Evolutionary conservation across 2,888 invertebrate species (phyloP).

Genomic region (Steromphala cineraria): DNA sequence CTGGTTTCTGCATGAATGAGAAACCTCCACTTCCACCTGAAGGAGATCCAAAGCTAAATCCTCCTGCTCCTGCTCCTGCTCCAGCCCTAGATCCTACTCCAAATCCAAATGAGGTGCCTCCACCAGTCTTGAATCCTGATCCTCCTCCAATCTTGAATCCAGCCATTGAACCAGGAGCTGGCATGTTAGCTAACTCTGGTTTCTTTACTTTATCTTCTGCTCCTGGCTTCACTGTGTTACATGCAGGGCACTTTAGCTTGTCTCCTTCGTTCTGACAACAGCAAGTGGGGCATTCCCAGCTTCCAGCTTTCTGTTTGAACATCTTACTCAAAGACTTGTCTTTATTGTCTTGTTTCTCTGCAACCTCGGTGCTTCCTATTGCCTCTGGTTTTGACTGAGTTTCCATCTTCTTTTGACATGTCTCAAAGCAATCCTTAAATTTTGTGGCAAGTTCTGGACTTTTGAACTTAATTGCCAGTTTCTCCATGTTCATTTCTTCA

Average conservation of each 20-base stretch:
- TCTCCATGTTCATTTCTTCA: conserved; percentile 82
- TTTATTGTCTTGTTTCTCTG: not conserved
- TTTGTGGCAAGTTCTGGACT: conserved; percentile 83
- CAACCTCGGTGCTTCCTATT: not conserved
- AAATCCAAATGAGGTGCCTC: not conserved
- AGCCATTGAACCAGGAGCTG: conserved; percentile 13
- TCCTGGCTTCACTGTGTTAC: conserved; percentile 68
- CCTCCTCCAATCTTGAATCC: conserved; percentile 34
- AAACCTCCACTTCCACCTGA: conserved; percentile 24
- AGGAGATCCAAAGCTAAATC: conserved; percentile 30
- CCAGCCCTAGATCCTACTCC: too few species aligned
- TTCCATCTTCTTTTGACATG: conserved; percentile 44
- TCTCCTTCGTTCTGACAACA: conserved; percentile 79
- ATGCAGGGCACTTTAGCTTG: conserved; percentile 65
- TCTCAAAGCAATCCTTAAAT: conserved; percentile 83
- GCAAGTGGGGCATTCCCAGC: conserved; percentile 83
- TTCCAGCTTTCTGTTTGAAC: conserved; percentile 79
- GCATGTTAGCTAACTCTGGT: not conserved
- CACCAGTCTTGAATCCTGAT: conserved; percentile 2
- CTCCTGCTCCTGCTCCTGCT: not conserved
- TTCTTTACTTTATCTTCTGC: conserved; percentile 50
- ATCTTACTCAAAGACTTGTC: conserved; percentile 59
- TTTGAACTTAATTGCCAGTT: conserved; percentile 89
- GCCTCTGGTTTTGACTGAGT: not conserved
- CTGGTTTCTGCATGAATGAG: not conserved